A percentile compares a stretch with the other conserved stretches of the same genome.
phyloP scores from a whole-genome alignment of 2,797 vertebrate species.

The Hydrolagus colliei region DNA sequence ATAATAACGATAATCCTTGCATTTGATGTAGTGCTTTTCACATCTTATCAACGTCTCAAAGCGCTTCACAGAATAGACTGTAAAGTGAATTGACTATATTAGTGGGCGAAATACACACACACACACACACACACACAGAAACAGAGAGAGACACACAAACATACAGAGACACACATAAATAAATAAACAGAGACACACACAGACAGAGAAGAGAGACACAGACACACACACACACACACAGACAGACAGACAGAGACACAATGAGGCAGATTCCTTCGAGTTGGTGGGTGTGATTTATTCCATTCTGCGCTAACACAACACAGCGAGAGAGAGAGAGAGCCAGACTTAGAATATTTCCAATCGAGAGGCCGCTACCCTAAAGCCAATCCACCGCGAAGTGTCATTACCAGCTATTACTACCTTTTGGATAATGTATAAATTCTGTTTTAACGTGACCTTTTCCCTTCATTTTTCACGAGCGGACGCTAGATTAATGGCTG shows the following conservation, averaged over 20 bases:
- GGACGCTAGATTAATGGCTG: conserved; percentile 73
- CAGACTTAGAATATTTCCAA: not conserved
- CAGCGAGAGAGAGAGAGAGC: not conserved
- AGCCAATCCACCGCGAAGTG: conserved; percentile 33
- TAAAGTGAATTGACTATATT: too few relatives aligned
- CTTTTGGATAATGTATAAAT: conserved; percentile 48
- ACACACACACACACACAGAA: conserved; percentile 42
- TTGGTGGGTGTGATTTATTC: too few relatives aligned
- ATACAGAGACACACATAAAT: conserved; percentile 7
- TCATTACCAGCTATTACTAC: conserved; percentile 44
- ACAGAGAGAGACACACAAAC: conserved; percentile 6
- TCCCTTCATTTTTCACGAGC: conserved; percentile 63
- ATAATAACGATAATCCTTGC: too few relatives aligned
- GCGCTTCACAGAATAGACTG: too few relatives aligned
- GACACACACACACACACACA: not conserved
- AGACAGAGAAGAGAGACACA: not conserved
- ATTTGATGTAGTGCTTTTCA: too few relatives aligned
- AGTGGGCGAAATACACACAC: too few relatives aligned
- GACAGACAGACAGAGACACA: not conserved
- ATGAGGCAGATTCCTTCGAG: too few relatives aligned
- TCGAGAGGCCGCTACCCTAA: not conserved
- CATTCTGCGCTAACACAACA: too few relatives aligned
- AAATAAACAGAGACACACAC: conserved; percentile 13
- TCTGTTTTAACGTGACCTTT: conserved; percentile 45
- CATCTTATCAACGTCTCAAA: too few relatives aligned